A percentile compares a stretch with the other conserved stretches of the same genome.
Conservation (phyloP, 2,888 invertebrate genomes). For the Athalia cordata region DNA sequence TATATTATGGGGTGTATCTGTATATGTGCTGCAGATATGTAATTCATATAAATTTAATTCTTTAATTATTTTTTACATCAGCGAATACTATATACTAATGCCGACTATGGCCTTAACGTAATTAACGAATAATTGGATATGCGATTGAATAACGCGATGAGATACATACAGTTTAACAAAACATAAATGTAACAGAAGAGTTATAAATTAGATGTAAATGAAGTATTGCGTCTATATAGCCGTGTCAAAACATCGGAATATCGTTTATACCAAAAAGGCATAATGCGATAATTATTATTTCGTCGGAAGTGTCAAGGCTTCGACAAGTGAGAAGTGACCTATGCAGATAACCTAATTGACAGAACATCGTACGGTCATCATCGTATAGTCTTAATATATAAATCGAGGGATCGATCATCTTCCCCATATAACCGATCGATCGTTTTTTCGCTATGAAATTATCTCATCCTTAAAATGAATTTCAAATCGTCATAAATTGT, state of each 20-base stretch:
- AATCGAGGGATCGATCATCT: not conserved
- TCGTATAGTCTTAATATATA: not conserved
- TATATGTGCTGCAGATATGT: no score
- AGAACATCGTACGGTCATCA: constrained; percentile 4
- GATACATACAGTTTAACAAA: not conserved
- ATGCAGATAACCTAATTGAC: constrained; percentile 15
- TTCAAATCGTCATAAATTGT: no score
- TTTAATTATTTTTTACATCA: no score
- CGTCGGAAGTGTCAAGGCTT: constrained; percentile 42
- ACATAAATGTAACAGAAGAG: not conserved
- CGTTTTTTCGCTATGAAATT: no score
- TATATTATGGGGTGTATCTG: no score
- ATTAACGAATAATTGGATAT: constrained; percentile 19
- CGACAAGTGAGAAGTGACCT: constrained; percentile 31
- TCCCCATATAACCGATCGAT: no score
- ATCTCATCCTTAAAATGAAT: no score
- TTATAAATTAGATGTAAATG: constrained; percentile 31
- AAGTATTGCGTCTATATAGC: constrained; percentile 8
- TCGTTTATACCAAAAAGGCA: constrained; percentile 7
- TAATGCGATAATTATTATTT: constrained; percentile 24
- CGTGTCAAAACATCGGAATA: constrained; percentile 15
- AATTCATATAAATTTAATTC: no score
- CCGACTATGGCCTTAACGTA: not conserved
- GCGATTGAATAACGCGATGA: constrained; percentile 21
- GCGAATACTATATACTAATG: no score